phyloP scores from a whole-genome alignment of 2,888 invertebrate genomes.

The Eueremaeus valkanovi region DNA sequence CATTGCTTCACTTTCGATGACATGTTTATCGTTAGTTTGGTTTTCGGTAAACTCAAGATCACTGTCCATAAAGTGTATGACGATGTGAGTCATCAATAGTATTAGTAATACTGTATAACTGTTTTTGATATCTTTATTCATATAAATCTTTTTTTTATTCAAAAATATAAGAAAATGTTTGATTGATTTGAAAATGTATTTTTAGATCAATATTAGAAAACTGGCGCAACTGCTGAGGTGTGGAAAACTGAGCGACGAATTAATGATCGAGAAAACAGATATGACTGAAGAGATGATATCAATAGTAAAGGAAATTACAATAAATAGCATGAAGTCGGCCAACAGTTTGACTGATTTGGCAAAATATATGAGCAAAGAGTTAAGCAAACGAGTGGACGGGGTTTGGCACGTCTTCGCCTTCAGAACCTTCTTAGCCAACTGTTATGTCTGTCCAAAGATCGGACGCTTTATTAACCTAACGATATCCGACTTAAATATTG shows the following conservation, averaged over 20 bases:
- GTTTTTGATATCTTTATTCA: too few species aligned
- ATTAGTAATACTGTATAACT: neutral
- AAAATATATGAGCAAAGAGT: conserved; percentile 2
- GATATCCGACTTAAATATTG: conserved; percentile 19
- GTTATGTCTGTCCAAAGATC: conserved; percentile 6
- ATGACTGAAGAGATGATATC: neutral
- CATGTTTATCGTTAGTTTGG: conserved; percentile 12
- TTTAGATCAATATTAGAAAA: conserved; percentile 21
- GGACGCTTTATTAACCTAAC: conserved; percentile 10
- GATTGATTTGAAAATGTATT: neutral
- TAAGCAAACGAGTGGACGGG: neutral
- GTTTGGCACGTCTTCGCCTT: conserved; percentile 21
- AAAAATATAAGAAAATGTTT: too few species aligned
- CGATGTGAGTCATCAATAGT: neutral
- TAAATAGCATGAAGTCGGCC: neutral
- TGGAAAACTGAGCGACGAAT: conserved; percentile 2
- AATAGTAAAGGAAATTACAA: neutral
- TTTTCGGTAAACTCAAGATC: conserved; percentile 8
- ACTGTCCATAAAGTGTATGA: conserved; percentile 31
- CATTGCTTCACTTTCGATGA: conserved; percentile 22
- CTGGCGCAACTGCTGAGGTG: neutral
- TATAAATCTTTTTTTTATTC: too few species aligned
- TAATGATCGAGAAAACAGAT: neutral
- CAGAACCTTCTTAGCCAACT: conserved; percentile 25
- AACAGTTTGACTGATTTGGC: conserved; percentile 5